Evolutionary conservation across 2,888 invertebrate genomes (phyloP), one percentile per base, ranked within the genome.

Genomic region (Diarsia dahlii): DNA sequence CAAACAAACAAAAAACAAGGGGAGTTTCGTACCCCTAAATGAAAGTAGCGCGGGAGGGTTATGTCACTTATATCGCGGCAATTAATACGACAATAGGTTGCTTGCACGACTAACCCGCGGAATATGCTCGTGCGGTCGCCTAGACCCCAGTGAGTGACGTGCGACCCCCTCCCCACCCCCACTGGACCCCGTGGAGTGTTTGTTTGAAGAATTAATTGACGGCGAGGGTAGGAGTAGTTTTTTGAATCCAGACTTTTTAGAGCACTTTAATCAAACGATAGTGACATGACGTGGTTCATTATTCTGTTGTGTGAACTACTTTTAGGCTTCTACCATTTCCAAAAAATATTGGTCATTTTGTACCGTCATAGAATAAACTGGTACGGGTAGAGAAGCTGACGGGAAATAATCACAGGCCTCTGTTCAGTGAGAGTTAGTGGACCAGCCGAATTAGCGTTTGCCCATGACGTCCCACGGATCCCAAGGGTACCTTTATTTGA

Each of bases 111-210:
- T 90, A 91, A 91, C 91, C 88, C 91, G 90, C 80, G 85, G 84
- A 92, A 92, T 91, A 92, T 92, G 92, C 84, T 90, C 89, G 92
- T 88, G 91, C 75, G 90, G 89, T 83, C 88, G 81, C 80, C 84
- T 82, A 85, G 87, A 80, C 84, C 77, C 78, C 73, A 64, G 76
- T 85, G 84, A 88, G 39, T 39, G 39, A 39, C 39, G 39, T 39
- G 39, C 39, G 39, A 3, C 39, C 39, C 39, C 39, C 39, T 3
- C 39, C 39, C 39, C 39, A n/a, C 39, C 5, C 39, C 39, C 39
- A 39, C 39, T 5, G 39, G 54, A 80, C 85, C 87, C 81, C 76
- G 67, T n/a, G 65, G 64, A 82, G 81, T 81, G 82, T 84, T 89
- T 90, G 81, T 79, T 76, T 71, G 68, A 52, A 75, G 75, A 75